Evolutionary conservation across 2,797 vertebrate genomes (phyloP).

Genomic region (Apogon talboti): DNA sequence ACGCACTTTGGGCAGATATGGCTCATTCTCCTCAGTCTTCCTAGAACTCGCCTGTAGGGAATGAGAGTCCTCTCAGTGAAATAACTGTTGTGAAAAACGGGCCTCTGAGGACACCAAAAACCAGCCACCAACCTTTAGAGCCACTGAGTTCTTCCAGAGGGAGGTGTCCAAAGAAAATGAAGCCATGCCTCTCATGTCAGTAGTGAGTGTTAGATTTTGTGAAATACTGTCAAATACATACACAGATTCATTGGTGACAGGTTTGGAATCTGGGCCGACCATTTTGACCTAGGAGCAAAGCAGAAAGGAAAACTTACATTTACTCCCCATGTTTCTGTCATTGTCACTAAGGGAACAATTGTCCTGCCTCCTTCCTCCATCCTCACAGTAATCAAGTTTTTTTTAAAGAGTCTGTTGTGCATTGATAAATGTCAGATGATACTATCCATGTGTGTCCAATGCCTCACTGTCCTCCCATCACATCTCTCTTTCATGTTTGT

Average conservation of each 20-base stretch:
- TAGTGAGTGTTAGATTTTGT: conserved; percentile 73
- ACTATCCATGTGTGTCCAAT: no score
- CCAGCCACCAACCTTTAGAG: conserved; percentile 77
- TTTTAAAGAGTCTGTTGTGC: no score
- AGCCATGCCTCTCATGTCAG: conserved; percentile 79
- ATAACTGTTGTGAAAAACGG: not conserved
- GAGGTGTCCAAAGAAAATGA: conserved; percentile 84
- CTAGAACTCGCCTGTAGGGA: conserved; percentile 68
- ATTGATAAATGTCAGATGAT: no score
- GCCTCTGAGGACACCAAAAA: not conserved
- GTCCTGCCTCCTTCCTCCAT: no score
- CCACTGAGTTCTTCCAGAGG: conserved; percentile 67
- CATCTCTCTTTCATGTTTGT: no score
- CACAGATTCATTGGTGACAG: conserved; percentile 77
- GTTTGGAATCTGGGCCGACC: conserved; percentile 66
- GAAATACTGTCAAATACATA: conserved; percentile 60
- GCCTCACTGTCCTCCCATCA: no score
- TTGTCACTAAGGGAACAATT: no score
- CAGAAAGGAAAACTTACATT: conserved; percentile 13
- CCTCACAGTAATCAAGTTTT: no score
- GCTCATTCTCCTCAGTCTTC: not conserved
- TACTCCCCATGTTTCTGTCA: no score
- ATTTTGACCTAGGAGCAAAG: conserved; percentile 82
- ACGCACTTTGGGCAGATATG: accelerated
- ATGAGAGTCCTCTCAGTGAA: not conserved